Evolutionary conservation across 2,888 invertebrate species (phyloP), one percentile per base, ranked within the genome.

Genomic region (Nomada flava): DNA sequence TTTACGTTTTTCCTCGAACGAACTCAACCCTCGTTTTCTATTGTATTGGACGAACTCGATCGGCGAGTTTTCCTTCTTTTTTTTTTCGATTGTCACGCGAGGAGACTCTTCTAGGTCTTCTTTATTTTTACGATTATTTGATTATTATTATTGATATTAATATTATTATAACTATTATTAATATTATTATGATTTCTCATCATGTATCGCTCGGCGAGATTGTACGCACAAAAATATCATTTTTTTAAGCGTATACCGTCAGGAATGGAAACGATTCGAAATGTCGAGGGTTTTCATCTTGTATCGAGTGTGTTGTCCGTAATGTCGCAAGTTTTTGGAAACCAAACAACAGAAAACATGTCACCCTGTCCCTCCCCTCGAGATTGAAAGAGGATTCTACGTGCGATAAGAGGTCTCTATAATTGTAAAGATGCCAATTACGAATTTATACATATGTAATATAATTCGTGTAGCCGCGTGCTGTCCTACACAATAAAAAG

Each of bases 361-460:
- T 76, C 72, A 69, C 47, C 79, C 52, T 70, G 72, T 73, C 68
- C 72, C 47, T 23, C 26, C 55, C 68, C 69, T 44, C 47, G 36
- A 82, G 60, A 76, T 65, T 50, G 72, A 64, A 72, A 76, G 57
- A 75, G 50, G 73, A 76, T 72, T 84, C 73, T 83, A 83, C 73
- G 84, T 75, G 82, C 75, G 83, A 83, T 83, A 82, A 88, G 86
- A 86, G 82, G 83, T 90, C 88, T 89, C 79, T 86, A 84, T 88
- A 88, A 84, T 79, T 90, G 86, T 89, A 91, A 90, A 90, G 89
- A 92, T 89, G 89, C 90, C 89, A 90, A 91, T 91, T 73, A 89
- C 89, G 91, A 92, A 89, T 92, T 92, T 92, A 92, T 92, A 92
- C 91, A 92, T 92, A 92, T 92, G 92, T 92, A 92, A 92, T 92